Evolutionary conservation across 2,113 vertebrate genomes (phyloP), one percentile per base, ranked within the genome.

Genomic region (Motacilla alba): DNA sequence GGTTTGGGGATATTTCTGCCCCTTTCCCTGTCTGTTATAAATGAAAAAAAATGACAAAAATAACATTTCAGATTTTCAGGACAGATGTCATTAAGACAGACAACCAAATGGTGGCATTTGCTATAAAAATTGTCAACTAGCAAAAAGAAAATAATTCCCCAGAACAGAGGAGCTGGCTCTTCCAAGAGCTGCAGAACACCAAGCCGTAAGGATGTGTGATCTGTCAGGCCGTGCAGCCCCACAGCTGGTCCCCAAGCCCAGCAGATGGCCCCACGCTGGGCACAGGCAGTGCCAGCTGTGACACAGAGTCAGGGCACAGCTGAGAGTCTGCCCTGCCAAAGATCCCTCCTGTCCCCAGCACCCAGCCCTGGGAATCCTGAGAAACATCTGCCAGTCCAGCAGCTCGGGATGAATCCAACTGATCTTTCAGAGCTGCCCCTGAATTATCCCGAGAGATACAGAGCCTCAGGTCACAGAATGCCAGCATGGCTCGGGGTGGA

Each of bases 311-410:
- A 60, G 47, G 1, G 10, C 33, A 79, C 33, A 79, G 11, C 55
- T 60, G 10, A 2, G 1, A 63, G 2, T 7, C 19, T 13, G n/a
- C 8, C 3, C n/a, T 15, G 50, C 50, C 77, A 69, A 16, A 24
- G 21, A 10, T 0, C 10, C 30, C 50, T 81, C 83, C 89, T 83
- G 15, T 7, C 53, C 49, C 50, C n/a, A 18, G 2, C 70, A 31
- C 3, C 49, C 68, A 20, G 20, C 31, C 50, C 83, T 6, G 31
- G 4, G 31, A 41, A 39, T 19, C 35, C 30, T n/a, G 18, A 5
- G 15, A 10, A 14, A 70, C 20, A 78, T 3, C 0, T 4, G 1
- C 10, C 2, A 39, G 7, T 20, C 15, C 55, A 69, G 53, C 13
- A 76, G 68, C 50, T 31, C 30, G 30, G 18, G 55, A 27, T 35